These are phyloP conservation scores for Halyomorpha halys DNA, from an alignment of 1,140 invertebrate genomes.

Conservation along the genomic window DNA sequence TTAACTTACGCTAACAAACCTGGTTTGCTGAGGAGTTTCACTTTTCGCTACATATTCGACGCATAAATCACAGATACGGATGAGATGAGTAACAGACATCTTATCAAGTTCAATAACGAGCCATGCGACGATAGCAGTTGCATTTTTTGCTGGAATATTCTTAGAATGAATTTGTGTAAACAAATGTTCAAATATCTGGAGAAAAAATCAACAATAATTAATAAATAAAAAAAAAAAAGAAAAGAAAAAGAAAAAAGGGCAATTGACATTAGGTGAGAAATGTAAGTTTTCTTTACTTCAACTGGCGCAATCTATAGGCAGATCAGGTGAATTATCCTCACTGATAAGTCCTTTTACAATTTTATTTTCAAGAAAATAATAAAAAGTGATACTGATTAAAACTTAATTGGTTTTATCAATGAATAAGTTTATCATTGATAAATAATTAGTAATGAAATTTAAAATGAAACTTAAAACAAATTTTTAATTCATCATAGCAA, in stretches of 20 bases:
- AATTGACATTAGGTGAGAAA: too few species aligned
- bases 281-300: too few species aligned
- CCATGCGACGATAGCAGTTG: slow-evolving; percentile 26
- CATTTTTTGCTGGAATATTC: slow-evolving; percentile 24
- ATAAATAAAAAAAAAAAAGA: background rate
- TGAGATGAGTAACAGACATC: slow-evolving; percentile 36
- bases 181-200: slow-evolving; percentile 29
- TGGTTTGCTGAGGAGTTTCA: slow-evolving; percentile 32
- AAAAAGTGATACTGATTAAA: too few species aligned
- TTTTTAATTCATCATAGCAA: background rate
- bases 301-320: too few species aligned
- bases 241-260: too few species aligned
- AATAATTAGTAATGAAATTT: too few species aligned
- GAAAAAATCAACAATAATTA: background rate
- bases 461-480: too few species aligned
- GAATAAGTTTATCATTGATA: too few species aligned
- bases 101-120: slow-evolving; percentile 30
- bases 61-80: slow-evolving; percentile 40
- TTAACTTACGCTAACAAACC: slow-evolving; percentile 27
- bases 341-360: too few species aligned
- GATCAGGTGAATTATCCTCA: too few species aligned
- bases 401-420: too few species aligned
- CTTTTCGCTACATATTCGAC: slow-evolving; percentile 38
- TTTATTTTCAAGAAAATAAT: too few species aligned
- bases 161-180: slow-evolving; percentile 25